A percentile compares a stretch with the other conserved stretches of the same genome.
phyloP scores from a whole-genome alignment of 2,888 invertebrate species.

The Lucinisca nassula region DNA sequence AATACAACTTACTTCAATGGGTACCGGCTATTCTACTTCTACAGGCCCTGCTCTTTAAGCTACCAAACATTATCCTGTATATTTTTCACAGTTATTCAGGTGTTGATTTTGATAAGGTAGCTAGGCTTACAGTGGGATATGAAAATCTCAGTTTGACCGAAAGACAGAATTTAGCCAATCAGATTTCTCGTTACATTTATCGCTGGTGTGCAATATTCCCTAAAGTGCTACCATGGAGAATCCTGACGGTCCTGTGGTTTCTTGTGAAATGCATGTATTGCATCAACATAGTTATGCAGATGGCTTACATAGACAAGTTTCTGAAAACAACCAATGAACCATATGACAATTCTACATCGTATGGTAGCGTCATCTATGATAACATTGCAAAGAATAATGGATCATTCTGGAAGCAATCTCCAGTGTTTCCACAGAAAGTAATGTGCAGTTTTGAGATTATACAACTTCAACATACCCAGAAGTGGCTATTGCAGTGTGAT shows the following conservation, averaged over 20 bases:
- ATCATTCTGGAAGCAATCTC: slow-evolving; percentile 31
- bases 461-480: slow-evolving; percentile 16
- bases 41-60: slow-evolving; percentile 64
- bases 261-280: slow-evolving; percentile 57
- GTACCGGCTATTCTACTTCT: slow-evolving; percentile 54
- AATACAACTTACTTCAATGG: slow-evolving; percentile 50
- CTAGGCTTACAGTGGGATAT: slow-evolving; percentile 54
- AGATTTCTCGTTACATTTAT: slow-evolving; percentile 55
- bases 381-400: slow-evolving; percentile 51
- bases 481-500: slow-evolving; percentile 41
- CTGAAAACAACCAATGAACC: slow-evolving; percentile 41
- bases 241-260: slow-evolving; percentile 52
- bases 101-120: slow-evolving; percentile 55
- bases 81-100: slow-evolving; percentile 54
- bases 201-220: slow-evolving; percentile 52
- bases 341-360: slow-evolving; percentile 55
- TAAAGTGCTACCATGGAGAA: slow-evolving; percentile 54
- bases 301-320: slow-evolving; percentile 39
- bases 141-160: slow-evolving; percentile 44
- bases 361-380: slow-evolving; percentile 53
- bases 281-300: slow-evolving; percentile 51
- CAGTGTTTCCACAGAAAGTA: slow-evolving; percentile 40
- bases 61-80: slow-evolving; percentile 63
- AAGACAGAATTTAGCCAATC: slow-evolving; percentile 42
- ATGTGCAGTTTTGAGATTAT: slow-evolving; percentile 42